phyloP scores from a whole-genome alignment of 2,888 invertebrate species.

The Linnaemya tessellans region DNA sequence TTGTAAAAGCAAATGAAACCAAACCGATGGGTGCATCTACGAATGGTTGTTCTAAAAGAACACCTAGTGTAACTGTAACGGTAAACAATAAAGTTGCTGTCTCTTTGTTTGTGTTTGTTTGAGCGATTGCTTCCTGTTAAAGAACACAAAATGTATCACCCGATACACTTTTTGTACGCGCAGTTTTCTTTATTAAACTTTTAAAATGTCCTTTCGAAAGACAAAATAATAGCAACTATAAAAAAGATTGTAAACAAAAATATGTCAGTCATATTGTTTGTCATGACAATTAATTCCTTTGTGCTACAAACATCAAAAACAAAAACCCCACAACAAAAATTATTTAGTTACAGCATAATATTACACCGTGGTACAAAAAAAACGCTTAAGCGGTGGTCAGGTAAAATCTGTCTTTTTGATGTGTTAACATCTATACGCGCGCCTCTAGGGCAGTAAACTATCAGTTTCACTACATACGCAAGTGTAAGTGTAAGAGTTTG shows the following conservation, averaged over 20 bases:
- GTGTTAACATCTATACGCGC: too few relatives aligned
- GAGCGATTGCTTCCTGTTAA: background rate
- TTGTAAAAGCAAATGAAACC: too few relatives aligned
- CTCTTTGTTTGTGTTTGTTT: background rate
- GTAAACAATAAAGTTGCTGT: slow-evolving; percentile 36
- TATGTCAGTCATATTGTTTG: slow-evolving; percentile 41
- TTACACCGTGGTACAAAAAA: background rate
- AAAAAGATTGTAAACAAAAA: slow-evolving; percentile 19
- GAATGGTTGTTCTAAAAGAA: too few relatives aligned
- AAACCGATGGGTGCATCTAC: too few relatives aligned
- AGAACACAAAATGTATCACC: background rate
- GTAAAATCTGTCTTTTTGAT: too few relatives aligned
- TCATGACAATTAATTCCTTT: slow-evolving; percentile 22
- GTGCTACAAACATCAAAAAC: slow-evolving; percentile 1
- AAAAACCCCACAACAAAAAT: background rate
- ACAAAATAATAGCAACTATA: slow-evolving; percentile 8
- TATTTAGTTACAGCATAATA: too few relatives aligned
- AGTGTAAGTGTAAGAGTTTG: too few relatives aligned
- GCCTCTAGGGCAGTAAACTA: too few relatives aligned
- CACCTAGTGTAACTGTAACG: background rate
- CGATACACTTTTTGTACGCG: slow-evolving; percentile 15
- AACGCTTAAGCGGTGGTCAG: too few relatives aligned
- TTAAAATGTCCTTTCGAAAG: slow-evolving; percentile 8
- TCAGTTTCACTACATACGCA: too few relatives aligned
- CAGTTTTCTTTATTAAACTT: slow-evolving; percentile 25